These are phyloP conservation scores for Galeruca laticollis DNA, from an alignment of 2,888 invertebrate species.

Conservation along the genomic window DNA sequence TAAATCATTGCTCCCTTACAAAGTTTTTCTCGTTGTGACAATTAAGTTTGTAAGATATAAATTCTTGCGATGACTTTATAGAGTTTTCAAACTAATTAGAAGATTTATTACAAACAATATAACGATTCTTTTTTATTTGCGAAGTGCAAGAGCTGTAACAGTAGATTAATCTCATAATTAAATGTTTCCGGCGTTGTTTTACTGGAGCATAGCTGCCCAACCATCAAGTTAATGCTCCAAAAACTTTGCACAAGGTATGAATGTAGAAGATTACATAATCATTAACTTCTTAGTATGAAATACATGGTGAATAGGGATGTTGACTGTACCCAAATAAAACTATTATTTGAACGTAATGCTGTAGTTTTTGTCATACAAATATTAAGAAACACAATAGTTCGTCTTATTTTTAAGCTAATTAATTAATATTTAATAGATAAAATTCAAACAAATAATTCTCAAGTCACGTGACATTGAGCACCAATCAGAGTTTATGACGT, in stretches of 20 bases:
- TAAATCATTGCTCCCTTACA: slow-evolving; percentile 6
- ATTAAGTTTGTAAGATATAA: not conserved
- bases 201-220: not conserved
- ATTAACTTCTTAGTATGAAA: not conserved
- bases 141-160: not conserved
- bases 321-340: too few relatives aligned
- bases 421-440: too few relatives aligned
- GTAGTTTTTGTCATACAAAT: too few relatives aligned
- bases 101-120: slow-evolving; percentile 19
- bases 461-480: too few relatives aligned
- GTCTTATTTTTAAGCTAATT: too few relatives aligned
- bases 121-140: not conserved
- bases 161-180: slow-evolving; percentile 2
- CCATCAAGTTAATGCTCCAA: not conserved
- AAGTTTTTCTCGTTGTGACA: slow-evolving; percentile 14
- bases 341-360: too few relatives aligned
- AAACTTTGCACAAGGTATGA: not conserved
- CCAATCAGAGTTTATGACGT: too few relatives aligned
- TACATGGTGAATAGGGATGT: too few relatives aligned
- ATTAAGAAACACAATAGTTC: too few relatives aligned
- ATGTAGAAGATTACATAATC: not conserved
- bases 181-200: not conserved
- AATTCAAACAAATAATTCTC: too few relatives aligned
- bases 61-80: not conserved
- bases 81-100: slow-evolving; percentile 5